These are phyloP conservation scores for Netelia virgata DNA, from an alignment of 2,888 invertebrate genomes.

Conservation along the genomic window DNA sequence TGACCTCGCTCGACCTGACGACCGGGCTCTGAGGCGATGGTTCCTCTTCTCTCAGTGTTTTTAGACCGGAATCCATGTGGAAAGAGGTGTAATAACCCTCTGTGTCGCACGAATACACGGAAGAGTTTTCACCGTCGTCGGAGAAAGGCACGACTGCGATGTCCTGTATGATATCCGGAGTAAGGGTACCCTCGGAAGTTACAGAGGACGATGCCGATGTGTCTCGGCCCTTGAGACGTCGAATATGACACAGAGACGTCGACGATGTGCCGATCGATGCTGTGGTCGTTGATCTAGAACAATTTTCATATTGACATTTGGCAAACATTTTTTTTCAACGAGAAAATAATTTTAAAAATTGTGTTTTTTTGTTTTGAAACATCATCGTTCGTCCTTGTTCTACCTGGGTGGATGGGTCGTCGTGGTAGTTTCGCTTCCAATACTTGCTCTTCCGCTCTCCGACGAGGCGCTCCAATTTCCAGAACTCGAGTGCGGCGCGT, in stretches of 20 bases:
- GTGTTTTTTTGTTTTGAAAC: slow-evolving; percentile 11
- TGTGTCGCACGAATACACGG: slow-evolving; percentile 97
- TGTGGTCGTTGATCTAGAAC: slow-evolving; percentile 83
- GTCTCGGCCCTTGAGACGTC: slow-evolving; percentile 84
- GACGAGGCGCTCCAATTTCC: slow-evolving; percentile 98
- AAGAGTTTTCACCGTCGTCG: slow-evolving; percentile 95
- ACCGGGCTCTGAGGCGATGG: slow-evolving; percentile 89
- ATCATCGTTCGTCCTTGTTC: slow-evolving; percentile 41
- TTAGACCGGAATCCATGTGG: slow-evolving; percentile 97
- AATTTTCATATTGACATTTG: slow-evolving; percentile 3
- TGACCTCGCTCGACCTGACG: slow-evolving; percentile 87
- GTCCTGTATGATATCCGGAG: slow-evolving; percentile 93
- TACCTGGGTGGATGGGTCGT: slow-evolving; percentile 85
- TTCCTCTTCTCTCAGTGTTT: slow-evolving; percentile 92
- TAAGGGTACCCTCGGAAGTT: slow-evolving; percentile 93
- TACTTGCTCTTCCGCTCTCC: slow-evolving; percentile 94
- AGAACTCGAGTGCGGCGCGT: slow-evolving; percentile 95
- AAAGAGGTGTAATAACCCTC: slow-evolving; percentile 99
- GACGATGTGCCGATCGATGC: slow-evolving; percentile 84
- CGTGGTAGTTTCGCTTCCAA: slow-evolving; percentile 92
- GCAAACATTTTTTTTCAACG: too few relatives aligned
- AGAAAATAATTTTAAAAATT: not conserved
- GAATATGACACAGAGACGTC: slow-evolving; percentile 82
- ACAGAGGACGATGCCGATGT: slow-evolving; percentile 93
- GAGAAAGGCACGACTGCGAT: slow-evolving; percentile 86